Evolutionary conservation across 2,888 invertebrate species (phyloP), one percentile per base, ranked within the genome.

Genomic region (Macropis europaea): DNA sequence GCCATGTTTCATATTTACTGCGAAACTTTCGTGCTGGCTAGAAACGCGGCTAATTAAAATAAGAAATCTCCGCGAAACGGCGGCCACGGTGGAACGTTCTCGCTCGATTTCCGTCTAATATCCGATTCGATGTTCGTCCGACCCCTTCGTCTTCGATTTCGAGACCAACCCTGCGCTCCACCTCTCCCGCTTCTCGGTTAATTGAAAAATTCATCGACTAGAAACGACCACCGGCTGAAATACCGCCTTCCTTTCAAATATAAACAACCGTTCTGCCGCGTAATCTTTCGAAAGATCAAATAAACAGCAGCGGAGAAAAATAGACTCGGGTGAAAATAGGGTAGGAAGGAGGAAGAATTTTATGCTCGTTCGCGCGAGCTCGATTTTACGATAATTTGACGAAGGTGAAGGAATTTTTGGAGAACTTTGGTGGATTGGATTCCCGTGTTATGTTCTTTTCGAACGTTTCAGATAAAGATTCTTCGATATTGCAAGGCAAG

Each of bases 21-120:
- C 2, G 48, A 52, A 43, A 47, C 38, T 38, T 40, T 5, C 2
- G 2, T 3, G 13, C 42, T 4, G 1, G n/a, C 17, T 7, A 2
- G n/a, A 53, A 28, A 28, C 28, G 22, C n/a, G 13, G 7, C 48
- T 56, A 61, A 68, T 68, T 67, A 54, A 67, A 67, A 67, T 28
- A 67, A 61, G 54, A 54, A 54, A 47, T 45, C 15, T 17, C 24
- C 15, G n/a, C 26, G 19, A 47, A 48, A 42, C 6, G 15, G 1
- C 6, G 43, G 11, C 32, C 9, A 30, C 9, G 1, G 0, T 6
- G 1, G 17, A 4, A 28, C 28, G 28, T 11, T 11, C 26, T 3
- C 24, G 26, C n/a, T 47, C 36, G 22, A 48, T 48, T 59, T 48
- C 34, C 48, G 38, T 13, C 3, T 22, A 28, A 48, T 48, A 38